Percentiles rank a stretch among this genome's conserved stretches.
These are phyloP conservation scores for Drosophila limbata DNA, from an alignment of 2,888 invertebrate species.

Conservation along the genomic window DNA sequence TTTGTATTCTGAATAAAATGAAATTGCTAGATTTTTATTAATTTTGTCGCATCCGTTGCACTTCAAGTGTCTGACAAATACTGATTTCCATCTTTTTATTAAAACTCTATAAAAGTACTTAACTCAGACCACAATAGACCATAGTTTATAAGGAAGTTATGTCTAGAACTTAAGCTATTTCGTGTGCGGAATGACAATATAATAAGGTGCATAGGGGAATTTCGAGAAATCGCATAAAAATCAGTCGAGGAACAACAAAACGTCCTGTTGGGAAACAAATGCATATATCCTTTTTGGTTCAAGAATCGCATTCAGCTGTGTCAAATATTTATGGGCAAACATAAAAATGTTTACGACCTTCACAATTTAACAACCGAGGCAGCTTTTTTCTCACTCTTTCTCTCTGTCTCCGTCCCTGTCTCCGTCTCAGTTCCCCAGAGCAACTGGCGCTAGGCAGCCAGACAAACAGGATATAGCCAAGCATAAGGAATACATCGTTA, in stretches of 20 bases:
- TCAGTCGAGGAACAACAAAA: constrained; percentile 17
- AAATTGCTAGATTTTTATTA: no score
- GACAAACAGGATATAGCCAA: constrained; percentile 52
- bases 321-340: constrained; percentile 73
- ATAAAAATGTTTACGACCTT: constrained; percentile 80
- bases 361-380: constrained; percentile 70
- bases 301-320: constrained; percentile 52
- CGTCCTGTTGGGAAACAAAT: constrained; percentile 30
- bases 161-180: constrained; percentile 4
- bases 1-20: no score
- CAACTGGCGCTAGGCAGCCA: constrained; percentile 57
- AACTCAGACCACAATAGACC: neutral
- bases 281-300: constrained; percentile 44
- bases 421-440: constrained; percentile 14
- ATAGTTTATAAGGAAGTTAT: constrained; percentile 9
- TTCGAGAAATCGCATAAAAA: constrained; percentile 31
- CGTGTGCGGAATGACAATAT: constrained; percentile 15
- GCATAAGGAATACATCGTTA: constrained; percentile 50
- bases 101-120: neutral
- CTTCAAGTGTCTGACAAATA: neutral
- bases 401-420: neutral
- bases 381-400: constrained; percentile 14
- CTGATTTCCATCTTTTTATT: neutral
- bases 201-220: constrained; percentile 11
- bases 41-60: no score